Evolutionary conservation across 2,888 invertebrate species (phyloP).

Genomic region (Lordiphosa fenestrarum): DNA sequence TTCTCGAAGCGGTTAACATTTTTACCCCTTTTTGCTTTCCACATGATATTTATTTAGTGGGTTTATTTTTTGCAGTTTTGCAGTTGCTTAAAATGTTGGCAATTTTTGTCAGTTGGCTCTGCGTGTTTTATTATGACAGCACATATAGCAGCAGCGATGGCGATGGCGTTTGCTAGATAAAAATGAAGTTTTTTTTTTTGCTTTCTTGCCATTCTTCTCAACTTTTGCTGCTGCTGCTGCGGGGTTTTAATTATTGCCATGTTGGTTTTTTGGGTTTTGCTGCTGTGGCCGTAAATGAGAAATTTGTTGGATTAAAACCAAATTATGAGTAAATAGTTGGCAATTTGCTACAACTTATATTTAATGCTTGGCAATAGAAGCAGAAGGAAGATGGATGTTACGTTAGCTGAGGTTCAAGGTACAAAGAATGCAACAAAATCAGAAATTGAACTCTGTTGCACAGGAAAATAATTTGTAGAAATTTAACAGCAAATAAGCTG

Average conservation of each 20-base stretch:
- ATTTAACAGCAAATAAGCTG: too few relatives aligned
- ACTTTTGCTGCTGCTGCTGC: conserved; percentile 3
- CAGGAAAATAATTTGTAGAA: too few relatives aligned
- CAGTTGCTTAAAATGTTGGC: conserved; percentile 66
- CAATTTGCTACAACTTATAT: conserved; percentile 5
- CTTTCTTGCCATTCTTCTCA: not conserved
- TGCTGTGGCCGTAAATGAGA: conserved; percentile 46
- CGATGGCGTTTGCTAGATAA: conserved; percentile 46
- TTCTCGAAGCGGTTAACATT: conserved; percentile 33
- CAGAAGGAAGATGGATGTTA: too few relatives aligned
- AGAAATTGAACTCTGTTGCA: too few relatives aligned
- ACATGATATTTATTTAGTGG: conserved; percentile 55
- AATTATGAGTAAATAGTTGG: conserved; percentile 11
- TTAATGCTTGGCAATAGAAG: not conserved
- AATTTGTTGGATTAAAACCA: conserved; percentile 20
- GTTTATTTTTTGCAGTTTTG: conserved; percentile 32
- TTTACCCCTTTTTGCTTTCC: conserved; percentile 1
- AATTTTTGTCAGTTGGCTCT: conserved; percentile 65
- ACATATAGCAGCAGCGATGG: conserved; percentile 24
- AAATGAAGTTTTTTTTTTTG: conserved; percentile 55
- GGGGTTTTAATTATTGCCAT: conserved; percentile 59
- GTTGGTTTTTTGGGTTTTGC: conserved; percentile 31
- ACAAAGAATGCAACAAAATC: too few relatives aligned
- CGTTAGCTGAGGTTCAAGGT: too few relatives aligned
- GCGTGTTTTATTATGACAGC: conserved; percentile 73